Base-by-base conservation (phyloP, 2,888 invertebrate species). In the Hemaris fuciformis region DNA sequence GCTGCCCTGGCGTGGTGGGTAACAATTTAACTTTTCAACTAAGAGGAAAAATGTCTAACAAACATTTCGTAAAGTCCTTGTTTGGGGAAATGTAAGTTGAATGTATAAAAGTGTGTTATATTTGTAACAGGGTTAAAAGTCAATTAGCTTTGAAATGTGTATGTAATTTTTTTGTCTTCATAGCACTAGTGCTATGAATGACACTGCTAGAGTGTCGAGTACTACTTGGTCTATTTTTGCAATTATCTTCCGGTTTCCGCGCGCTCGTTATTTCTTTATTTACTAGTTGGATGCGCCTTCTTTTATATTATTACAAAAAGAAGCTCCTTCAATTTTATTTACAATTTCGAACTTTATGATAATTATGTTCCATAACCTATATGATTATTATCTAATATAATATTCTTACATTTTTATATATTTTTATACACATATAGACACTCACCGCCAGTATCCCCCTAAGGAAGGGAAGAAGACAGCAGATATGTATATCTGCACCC, bases 21-120 rank as follows among this genome's bases (percentile, higher is more conserved):
- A 57, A 42, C 57, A 41, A 41, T 57, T 57, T 57, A 57, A 57
- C 57, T 57, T 57, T 41, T 41, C 25, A 42, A 42, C 25, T 41
- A 38, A 15, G n/a, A n/a, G 38, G 10, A 53, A 31, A 53, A 53
- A 53, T 18, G 8, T 53, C 27, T 48, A 1, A n/a, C 25, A 25
- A 48, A 45, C 45, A 22, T 48, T 46, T 27, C 15, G 27, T 18
- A 15, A 18, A 18, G 53, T 46, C 13, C 4, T 18, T 4, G n/a
- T n/a, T n/a, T n/a, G n/a, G 38, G 38, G 38, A 38, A 38, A 13
- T 6, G 10, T 8, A n/a, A 10, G 38, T 3, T n/a, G 3, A 38
- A 13, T 38, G n/a, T 38, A 38, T 38, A 38, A 38, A 34, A 38
- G 38, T 38, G n/a, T 38, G 38, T n/a, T n/a, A 38, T 38, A 38